Conservation (phyloP, 2,888 invertebrate species). For the Epistrophe grossulariae region DNA sequence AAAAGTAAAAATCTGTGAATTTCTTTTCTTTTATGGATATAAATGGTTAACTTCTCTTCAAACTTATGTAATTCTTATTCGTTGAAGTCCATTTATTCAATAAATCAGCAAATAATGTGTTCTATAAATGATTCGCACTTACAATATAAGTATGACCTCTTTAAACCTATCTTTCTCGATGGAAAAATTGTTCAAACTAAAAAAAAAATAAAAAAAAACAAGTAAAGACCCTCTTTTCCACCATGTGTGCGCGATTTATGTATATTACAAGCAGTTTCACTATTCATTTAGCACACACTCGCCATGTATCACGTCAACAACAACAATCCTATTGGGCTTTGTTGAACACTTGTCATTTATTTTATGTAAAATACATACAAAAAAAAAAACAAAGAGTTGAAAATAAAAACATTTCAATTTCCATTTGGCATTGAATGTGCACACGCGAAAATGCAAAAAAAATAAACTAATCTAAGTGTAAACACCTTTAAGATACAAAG, state of each 20-base stretch:
- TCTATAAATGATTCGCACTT: too few species aligned
- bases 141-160: constrained; percentile 42
- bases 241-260: constrained; percentile 35
- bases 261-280: constrained; percentile 61
- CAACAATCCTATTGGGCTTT: constrained; percentile 25
- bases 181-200: not conserved
- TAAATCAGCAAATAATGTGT: not conserved
- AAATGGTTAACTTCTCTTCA: too few species aligned
- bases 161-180: constrained; percentile 43
- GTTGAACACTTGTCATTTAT: constrained; percentile 37
- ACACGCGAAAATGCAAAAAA: constrained; percentile 28
- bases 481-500: constrained; percentile 18
- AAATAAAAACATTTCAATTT: constrained; percentile 45
- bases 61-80: not conserved
- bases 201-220: constrained; percentile 1
- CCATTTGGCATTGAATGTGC: constrained; percentile 50
- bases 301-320: not conserved
- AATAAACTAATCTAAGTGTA: not conserved
- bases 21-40: too few species aligned
- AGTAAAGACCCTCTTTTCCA: constrained; percentile 9
- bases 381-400: not conserved
- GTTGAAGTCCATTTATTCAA: not conserved
- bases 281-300: constrained; percentile 39
- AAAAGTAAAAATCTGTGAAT: too few species aligned
- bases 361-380: constrained; percentile 9